phyloP scores from a whole-genome alignment of 2,113 vertebrate genomes.

The Heliornis fulica region DNA sequence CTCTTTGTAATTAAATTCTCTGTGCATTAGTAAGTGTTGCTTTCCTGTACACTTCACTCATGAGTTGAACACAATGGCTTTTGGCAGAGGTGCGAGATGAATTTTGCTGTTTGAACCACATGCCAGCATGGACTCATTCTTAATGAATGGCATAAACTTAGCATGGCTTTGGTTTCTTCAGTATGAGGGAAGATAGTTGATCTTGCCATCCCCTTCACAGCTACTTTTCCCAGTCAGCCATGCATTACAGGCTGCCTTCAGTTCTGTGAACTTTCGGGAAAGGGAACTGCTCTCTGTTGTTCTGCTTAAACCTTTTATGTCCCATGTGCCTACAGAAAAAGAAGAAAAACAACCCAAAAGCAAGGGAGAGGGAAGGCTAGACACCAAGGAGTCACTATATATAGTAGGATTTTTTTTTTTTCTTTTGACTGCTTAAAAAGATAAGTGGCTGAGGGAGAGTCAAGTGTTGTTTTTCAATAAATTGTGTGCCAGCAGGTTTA shows the following conservation, averaged over 20 bases:
- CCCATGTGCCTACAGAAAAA: not conserved
- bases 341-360: not conserved
- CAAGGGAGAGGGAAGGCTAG: not conserved
- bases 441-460: constrained; percentile 70
- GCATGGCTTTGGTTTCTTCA: not conserved
- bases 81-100: not conserved
- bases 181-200: not conserved
- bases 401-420: constrained; percentile 24
- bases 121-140: not conserved
- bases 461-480: constrained; percentile 75
- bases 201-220: not conserved
- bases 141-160: not conserved
- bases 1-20: not conserved
- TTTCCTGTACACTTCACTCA: not conserved
- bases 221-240: not conserved
- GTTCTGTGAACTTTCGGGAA: not conserved
- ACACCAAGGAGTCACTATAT: constrained; percentile 69
- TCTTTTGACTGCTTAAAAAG: constrained; percentile 69
- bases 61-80: not conserved
- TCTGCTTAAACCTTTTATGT: not conserved
- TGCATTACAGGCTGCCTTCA: not conserved
- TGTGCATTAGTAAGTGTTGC: not conserved
- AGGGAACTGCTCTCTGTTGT: not conserved
- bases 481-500: constrained; percentile 74
- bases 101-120: not conserved